Evolutionary conservation across 1,140 invertebrate species (phyloP).

Genomic region (Diuraphis noxia): DNA sequence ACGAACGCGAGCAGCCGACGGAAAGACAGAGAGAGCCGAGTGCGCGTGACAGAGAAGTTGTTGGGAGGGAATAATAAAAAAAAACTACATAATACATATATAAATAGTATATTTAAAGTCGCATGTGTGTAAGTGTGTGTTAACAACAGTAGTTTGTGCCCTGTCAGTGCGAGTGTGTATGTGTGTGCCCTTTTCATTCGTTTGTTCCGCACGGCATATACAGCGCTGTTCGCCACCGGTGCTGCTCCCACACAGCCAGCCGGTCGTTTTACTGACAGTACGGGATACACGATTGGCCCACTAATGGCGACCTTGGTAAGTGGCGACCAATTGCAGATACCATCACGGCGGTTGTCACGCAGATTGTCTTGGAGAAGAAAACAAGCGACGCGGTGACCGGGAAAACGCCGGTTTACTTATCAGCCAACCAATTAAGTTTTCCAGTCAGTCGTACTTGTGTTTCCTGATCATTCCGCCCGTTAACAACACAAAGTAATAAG

Average conservation of each 20-base stretch:
- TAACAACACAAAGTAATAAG: too few species aligned
- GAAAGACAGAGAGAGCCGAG: not conserved
- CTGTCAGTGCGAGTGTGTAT: not conserved
- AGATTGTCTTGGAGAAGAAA: constrained; percentile 40
- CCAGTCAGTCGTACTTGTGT: not conserved
- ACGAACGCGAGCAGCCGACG: not conserved
- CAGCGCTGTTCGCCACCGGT: not conserved
- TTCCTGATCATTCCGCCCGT: not conserved
- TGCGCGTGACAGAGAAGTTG: not conserved
- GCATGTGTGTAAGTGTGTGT: not conserved
- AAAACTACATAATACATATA: not conserved
- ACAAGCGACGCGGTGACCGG: not conserved
- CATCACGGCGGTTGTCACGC: not conserved
- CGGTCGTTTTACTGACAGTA: not conserved
- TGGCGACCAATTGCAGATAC: not conserved
- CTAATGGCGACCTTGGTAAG: not conserved
- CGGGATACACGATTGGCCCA: not conserved
- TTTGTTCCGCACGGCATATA: not conserved
- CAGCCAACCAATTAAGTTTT: not conserved
- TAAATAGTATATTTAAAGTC: not conserved
- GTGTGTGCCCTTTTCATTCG: not conserved
- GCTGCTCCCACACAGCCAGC: not conserved
- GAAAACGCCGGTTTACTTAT: not conserved
- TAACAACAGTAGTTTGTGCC: not conserved
- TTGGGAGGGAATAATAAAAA: not conserved